A percentile compares a stretch with the other conserved stretches of the same genome.
These are phyloP conservation scores for Macrophya annulata DNA, from an alignment of 2,888 invertebrate genomes.

Conservation along the genomic window DNA sequence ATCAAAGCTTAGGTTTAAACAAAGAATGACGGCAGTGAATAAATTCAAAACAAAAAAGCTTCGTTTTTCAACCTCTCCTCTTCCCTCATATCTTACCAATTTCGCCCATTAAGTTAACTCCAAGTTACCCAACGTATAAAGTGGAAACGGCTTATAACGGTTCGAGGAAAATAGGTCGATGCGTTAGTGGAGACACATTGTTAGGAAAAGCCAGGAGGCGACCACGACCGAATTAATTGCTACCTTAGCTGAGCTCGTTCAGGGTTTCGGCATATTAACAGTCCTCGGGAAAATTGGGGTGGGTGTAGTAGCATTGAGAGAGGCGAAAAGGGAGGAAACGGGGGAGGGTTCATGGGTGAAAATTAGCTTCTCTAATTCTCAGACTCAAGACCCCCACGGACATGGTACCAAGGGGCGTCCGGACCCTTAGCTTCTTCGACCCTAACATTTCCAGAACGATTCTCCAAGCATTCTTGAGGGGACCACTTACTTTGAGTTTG, in stretches of 20 bases:
- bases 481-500: conserved; percentile 53
- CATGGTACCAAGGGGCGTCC: conserved; percentile 7
- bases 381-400: conserved; percentile 53
- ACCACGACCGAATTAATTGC: conserved; percentile 50
- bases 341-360: conserved; percentile 53
- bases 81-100: background rate
- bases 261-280: conserved; percentile 52
- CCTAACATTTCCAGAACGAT: conserved; percentile 41
- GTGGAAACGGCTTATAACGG: conserved; percentile 50
- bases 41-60: background rate
- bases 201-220: conserved; percentile 49
- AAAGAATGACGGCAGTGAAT: conserved; percentile 7
- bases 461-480: conserved; percentile 55
- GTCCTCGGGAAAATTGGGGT: conserved; percentile 39
- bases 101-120: conserved; percentile 36
- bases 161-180: conserved; percentile 40
- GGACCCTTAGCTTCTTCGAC: conserved; percentile 40
- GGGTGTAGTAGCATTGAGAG: background rate
- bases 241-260: conserved; percentile 48
- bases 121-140: conserved; percentile 37
- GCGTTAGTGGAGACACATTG: conserved; percentile 52
- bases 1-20: conserved; percentile 8
- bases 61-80: background rate
- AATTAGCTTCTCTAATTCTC: conserved; percentile 64
- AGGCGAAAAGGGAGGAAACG: background rate